Base-by-base conservation (phyloP, 2,797 vertebrate genomes). In the Acrocephalus scirpaceus region DNA sequence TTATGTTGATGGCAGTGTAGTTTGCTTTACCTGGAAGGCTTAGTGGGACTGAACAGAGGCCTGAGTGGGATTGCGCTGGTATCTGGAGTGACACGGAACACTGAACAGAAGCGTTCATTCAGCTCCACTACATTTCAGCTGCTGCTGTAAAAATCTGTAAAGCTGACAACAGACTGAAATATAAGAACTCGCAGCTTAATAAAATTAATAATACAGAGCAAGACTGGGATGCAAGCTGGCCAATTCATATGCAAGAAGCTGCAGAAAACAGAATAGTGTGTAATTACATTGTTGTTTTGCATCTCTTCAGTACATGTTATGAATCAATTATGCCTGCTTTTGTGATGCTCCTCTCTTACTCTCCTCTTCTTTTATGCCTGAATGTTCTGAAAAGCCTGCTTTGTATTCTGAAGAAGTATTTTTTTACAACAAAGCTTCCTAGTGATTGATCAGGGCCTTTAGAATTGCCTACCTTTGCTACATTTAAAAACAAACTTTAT, bases 381-480 rank as follows among this genome's bases (percentile, higher is more conserved):
- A 90, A 85, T 77, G 71, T 96, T 95, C 96, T 79, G 70, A 95
- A 91, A 96, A 96, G 88, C 93, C 93, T 92, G 88, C 95, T 97
- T 97, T 97, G 92, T 96, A 96, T 96, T 96, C 96, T 93, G 87
- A 90, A 94, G 92, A 96, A 75, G 72, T 97, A 93, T 95, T 96
- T 98, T 96, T 96, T 97, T 96, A 96, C 95, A 92, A 96, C 90
- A 96, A 93, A 95, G 95, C 94, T 97, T 96, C 91, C 90, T 96
- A 96, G 95, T 96, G 95, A 97, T 96, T 88, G 92, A 94, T 94
- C 82, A 95, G 91, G 96, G 92, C 88, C 93, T 97, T 97, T 96
- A 96, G 85, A 97, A 97, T 96, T 91, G 72, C 88, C 95, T 97
- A 79, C 85, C 92, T 97, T 97, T 89, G 87, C 95, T 97, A 96